These are phyloP conservation scores for Fregetta grallaria DNA, from an alignment of 2,113 vertebrate species.

Conservation along the genomic window DNA sequence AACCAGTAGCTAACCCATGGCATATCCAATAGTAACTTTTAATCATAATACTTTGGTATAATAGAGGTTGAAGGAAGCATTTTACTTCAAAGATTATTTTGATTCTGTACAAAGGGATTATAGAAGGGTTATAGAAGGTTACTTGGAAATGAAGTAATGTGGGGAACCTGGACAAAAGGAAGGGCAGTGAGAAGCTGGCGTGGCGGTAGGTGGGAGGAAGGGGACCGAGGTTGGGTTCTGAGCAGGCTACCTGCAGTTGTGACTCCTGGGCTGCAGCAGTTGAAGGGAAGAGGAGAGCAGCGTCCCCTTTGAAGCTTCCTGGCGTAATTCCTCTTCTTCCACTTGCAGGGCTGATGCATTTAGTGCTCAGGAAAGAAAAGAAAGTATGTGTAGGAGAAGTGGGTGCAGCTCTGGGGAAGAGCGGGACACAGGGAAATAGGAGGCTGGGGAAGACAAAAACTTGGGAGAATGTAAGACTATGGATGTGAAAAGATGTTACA, in stretches of 20 bases:
- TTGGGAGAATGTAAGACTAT: fast-evolving
- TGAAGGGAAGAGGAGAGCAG: not conserved
- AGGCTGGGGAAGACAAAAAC: not conserved
- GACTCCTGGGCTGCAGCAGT: not conserved
- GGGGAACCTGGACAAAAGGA: not conserved
- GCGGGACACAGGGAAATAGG: not conserved
- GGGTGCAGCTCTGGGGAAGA: not conserved
- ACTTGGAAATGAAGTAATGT: not conserved
- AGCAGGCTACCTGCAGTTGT: not conserved
- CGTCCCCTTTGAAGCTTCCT: not conserved
- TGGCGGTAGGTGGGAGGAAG: not conserved
- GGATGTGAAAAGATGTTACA: not conserved
- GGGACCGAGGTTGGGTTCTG: not conserved
- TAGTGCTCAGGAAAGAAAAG: not conserved
- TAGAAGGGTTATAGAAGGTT: not conserved
- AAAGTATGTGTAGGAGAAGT: not conserved
- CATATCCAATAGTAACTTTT: not conserved
- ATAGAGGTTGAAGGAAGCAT: not conserved
- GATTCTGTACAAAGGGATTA: not conserved
- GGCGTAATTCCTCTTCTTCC: not conserved
- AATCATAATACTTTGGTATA: not conserved
- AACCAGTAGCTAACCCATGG: not conserved
- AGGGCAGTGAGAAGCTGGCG: not conserved
- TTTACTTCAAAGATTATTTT: not conserved
- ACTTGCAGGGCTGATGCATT: not conserved